A percentile compares a stretch with the other conserved stretches of the same genome.
These are phyloP conservation scores for Phaonia tiefii DNA, from an alignment of 2,888 invertebrate species.

Conservation along the genomic window DNA sequence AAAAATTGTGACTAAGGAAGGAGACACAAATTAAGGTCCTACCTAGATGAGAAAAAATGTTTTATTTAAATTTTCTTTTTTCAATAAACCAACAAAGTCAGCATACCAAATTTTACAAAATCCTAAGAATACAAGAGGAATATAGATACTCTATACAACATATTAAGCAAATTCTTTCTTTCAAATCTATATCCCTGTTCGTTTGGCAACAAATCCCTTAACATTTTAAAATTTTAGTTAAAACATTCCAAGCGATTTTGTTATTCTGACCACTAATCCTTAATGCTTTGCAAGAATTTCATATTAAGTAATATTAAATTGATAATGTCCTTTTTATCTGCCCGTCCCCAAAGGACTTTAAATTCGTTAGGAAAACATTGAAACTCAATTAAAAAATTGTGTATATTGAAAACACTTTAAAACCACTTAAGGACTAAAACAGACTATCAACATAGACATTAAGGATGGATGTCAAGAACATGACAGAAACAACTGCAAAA, in stretches of 20 bases:
- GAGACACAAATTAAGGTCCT: too few relatives aligned
- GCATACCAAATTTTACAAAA: too few relatives aligned
- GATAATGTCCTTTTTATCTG: background rate
- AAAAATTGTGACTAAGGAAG: background rate
- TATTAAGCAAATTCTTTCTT: too few relatives aligned
- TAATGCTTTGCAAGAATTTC: background rate
- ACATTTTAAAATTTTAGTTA: too few relatives aligned
- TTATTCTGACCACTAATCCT: background rate
- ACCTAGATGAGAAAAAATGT: too few relatives aligned
- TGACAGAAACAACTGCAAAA: conserved; percentile 21
- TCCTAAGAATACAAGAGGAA: too few relatives aligned
- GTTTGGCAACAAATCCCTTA: too few relatives aligned
- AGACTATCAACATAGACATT: conserved; percentile 3
- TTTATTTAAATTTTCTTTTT: conserved; percentile 1
- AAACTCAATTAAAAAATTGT: conserved; percentile 48
- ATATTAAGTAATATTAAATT: conserved; percentile 17
- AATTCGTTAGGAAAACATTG: conserved; percentile 21
- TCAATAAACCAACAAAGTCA: too few relatives aligned
- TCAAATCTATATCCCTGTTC: too few relatives aligned
- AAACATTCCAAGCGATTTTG: too few relatives aligned
- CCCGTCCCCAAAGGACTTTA: background rate
- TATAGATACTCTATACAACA: too few relatives aligned
- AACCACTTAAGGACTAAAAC: conserved; percentile 31
- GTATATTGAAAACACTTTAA: conserved; percentile 14
- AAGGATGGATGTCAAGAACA: background rate